Base-by-base conservation (phyloP, 2,797 vertebrate genomes). In the Sciurus vulgaris region DNA sequence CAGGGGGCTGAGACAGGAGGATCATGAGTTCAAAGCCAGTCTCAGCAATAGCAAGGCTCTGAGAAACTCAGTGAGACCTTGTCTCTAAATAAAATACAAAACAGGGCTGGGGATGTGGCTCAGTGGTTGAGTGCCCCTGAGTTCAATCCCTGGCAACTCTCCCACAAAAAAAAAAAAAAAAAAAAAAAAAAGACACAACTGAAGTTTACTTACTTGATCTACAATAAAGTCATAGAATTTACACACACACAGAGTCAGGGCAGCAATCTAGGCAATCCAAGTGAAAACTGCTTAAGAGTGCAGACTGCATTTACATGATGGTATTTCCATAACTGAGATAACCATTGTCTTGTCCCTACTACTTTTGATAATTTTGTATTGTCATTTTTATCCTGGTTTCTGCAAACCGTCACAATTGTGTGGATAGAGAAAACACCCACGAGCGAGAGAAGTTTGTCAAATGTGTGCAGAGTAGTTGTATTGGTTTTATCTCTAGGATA, bases 331-430 rank as follows among this genome's bases (percentile, higher is more conserved):
- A 44, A 61, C 49, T 70, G 41, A 78, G 70, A 7, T 51, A 61
- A 24, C 10, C 20, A 59, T 82, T 95, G 41, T 79, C 35, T 95
- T 85, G 15, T 84, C 11, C 33, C 30, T 74, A 49, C 30, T 87
- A 33, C 24, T 74, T 67, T 85, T 61, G 81, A 88, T 88, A 69
- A 93, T 49, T 96, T 81, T 81, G 15, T 44, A 65, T 73, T 78
- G 73, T 83, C 59, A 63, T 33, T 87, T 86, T 61, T 41, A 70
- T 78, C 22, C 69, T 76, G 59, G 11, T 33, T 63, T 89, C 56
- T 94, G 77, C 74, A 95, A 89, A 30, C 18, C 14, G 33, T 77
- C 26, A 61, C 56, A 17, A 83, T 47, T 94, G 33, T 70, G 22
- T 65, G 20, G 82, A 22, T 35, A 49, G 47, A 65, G 4, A 63